Evolutionary conservation across 2,113 vertebrate genomes (phyloP).

Genomic region (Zapornia atra): DNA sequence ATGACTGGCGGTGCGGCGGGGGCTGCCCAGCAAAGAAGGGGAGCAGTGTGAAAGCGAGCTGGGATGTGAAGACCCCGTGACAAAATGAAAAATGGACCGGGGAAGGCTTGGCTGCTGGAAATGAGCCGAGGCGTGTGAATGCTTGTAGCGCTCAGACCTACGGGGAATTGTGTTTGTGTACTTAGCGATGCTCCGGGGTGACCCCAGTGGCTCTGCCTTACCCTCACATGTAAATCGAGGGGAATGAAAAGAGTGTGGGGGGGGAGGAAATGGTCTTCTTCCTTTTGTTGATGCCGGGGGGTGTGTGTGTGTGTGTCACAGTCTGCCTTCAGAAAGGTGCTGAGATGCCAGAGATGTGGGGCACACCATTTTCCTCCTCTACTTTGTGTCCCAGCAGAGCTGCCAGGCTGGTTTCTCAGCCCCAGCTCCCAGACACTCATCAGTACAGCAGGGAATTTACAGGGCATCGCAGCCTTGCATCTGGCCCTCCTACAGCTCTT

Average conservation of each 20-base stretch:
- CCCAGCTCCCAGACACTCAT: neutral
- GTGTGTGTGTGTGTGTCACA: neutral
- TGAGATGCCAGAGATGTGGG: neutral
- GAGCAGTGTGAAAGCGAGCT: constrained; percentile 64
- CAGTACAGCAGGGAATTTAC: neutral
- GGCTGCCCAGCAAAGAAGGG: constrained; percentile 63
- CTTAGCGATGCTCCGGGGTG: constrained; percentile 42
- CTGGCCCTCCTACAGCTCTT: neutral
- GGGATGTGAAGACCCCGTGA: constrained; percentile 53
- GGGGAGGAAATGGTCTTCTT: neutral
- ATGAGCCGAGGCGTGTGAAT: constrained; percentile 47
- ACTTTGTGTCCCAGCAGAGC: neutral
- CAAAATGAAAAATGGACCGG: constrained; percentile 71
- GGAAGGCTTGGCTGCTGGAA: constrained; percentile 54
- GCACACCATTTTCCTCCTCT: neutral
- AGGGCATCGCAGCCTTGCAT: neutral
- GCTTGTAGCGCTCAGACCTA: constrained; percentile 30
- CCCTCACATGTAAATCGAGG: neutral
- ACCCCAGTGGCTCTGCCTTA: constrained; percentile 31
- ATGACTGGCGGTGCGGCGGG: constrained; percentile 57
- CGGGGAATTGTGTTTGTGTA: constrained; percentile 68
- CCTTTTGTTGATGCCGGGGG: neutral
- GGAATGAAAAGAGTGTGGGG: neutral
- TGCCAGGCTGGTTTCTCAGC: neutral
- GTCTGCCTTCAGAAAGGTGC: neutral